These are phyloP conservation scores for Tinamus guttatus DNA, from an alignment of 2,113 vertebrate species.

Conservation along the genomic window DNA sequence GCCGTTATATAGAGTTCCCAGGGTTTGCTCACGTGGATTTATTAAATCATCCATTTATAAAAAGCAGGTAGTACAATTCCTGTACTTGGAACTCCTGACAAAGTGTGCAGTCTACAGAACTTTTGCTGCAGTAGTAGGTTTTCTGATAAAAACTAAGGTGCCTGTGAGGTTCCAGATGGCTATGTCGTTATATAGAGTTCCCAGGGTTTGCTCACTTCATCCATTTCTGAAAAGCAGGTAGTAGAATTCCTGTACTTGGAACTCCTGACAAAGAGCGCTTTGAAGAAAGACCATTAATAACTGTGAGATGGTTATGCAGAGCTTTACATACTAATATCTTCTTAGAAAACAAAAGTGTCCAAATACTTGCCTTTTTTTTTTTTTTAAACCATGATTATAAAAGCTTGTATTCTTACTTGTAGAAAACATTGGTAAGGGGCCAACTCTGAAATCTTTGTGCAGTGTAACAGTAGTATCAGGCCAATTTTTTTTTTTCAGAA, in stretches of 20 bases:
- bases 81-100: no score
- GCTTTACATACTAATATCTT: neutral
- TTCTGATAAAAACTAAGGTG: neutral
- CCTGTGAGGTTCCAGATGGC: neutral
- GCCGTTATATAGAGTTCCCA: neutral
- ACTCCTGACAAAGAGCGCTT: conserved; percentile 6
- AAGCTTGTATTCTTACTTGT: neutral
- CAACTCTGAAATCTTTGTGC: neutral
- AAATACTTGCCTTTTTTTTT: neutral
- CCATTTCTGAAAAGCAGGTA: neutral
- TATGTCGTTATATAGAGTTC: neutral
- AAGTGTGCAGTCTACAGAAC: neutral
- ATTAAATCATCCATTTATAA: neutral
- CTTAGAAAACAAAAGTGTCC: neutral
- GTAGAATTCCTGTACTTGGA: neutral
- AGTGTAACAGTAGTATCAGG: neutral
- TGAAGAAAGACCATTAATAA: conserved; percentile 21
- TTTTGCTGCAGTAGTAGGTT: neutral
- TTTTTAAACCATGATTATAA: neutral
- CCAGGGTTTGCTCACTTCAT: neutral
- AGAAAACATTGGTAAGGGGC: neutral
- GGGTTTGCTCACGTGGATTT: neutral
- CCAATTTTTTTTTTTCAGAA: neutral
- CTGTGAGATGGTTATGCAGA: neutral
- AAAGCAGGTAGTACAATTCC: neutral